Percentiles rank a stretch among this genome's conserved stretches.
These are phyloP conservation scores for Uria lomvia DNA, from an alignment of 2,113 vertebrate species.

Conservation along the genomic window DNA sequence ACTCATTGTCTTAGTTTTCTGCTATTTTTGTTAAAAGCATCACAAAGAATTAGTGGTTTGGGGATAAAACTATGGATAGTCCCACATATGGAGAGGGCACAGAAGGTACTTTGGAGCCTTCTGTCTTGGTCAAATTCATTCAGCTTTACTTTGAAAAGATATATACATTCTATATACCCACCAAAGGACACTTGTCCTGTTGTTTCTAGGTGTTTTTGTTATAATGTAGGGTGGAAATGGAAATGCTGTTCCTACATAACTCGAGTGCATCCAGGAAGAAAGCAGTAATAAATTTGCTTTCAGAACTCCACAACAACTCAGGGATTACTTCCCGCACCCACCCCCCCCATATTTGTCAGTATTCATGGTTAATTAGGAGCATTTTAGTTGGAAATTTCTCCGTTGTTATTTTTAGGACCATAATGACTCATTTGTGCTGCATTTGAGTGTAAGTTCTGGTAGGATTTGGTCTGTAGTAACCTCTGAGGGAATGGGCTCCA, in stretches of 20 bases:
- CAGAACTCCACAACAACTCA: not conserved
- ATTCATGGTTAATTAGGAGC: conserved; percentile 46
- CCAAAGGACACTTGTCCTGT: not conserved
- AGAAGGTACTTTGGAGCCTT: not conserved
- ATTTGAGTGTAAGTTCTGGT: not conserved
- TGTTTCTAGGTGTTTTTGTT: not conserved
- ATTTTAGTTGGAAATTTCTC: conserved; percentile 44
- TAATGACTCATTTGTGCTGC: conserved; percentile 40
- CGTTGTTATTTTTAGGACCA: conserved; percentile 26
- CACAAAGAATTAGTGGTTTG: not conserved
- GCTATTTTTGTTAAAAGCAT: not conserved
- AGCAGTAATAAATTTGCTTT: not conserved
- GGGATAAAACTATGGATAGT: not conserved
- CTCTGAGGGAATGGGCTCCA: not conserved
- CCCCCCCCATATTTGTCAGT: not conserved
- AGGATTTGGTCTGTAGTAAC: conserved; percentile 37
- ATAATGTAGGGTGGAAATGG: not conserved
- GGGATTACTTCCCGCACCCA: not conserved
- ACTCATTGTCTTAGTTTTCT: not conserved
- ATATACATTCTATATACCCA: fast-evolving
- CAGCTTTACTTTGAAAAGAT: not conserved
- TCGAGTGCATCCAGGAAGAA: not conserved
- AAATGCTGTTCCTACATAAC: not conserved
- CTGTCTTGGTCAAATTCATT: not conserved
- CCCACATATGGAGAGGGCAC: not conserved